Base-by-base conservation (phyloP, 2,113 vertebrate genomes). In the Alectura lathami region DNA sequence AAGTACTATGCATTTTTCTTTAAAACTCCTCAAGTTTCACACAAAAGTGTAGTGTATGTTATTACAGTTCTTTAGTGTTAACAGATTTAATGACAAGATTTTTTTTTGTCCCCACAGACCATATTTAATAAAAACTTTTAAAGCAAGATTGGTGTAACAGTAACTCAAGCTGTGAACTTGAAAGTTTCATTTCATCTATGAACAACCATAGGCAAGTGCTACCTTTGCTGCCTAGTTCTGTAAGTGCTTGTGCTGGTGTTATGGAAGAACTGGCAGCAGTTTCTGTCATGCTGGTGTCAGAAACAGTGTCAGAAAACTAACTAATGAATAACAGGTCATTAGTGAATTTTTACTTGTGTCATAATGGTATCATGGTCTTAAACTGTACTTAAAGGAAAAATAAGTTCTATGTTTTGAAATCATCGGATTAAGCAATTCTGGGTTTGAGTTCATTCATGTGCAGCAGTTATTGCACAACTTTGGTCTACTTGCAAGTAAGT, bases 381-480 rank as follows among this genome's bases (percentile, higher is more conserved):
- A 88, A 70, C 30, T 92, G 63, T 79, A 62, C 29, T 94, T 87
- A 47, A 86, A 88, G 54, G 63, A 76, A 96, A 78, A 53, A 62
- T 63, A 59, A 83, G n/a, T 21, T 83, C 62, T 77, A 68, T 80
- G 66, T 97, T 97, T 91, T 93, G 96, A 97, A 97, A 94, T 93
- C 51, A 38, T 14, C 12, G 57, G 13, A 54, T 97, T 96, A 97
- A 95, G 96, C 88, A 91, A 96, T 94, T 89, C 74, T 56, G 76
- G 84, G 32, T 68, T 89, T 81, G 78, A 94, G 83, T 92, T 96
- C 76, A 83, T 91, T 77, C 82, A n/a, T 54, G 26, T 83, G 38
- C 78, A 92, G 60, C 60, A 94, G 88, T 62, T 94, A 79, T 96
- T 88, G 88, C 77, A 91, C 93, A 96, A 95, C 64, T 43, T 63